Conservation (phyloP, 2,888 invertebrate genomes). For the Notocelia uddmanniana region DNA sequence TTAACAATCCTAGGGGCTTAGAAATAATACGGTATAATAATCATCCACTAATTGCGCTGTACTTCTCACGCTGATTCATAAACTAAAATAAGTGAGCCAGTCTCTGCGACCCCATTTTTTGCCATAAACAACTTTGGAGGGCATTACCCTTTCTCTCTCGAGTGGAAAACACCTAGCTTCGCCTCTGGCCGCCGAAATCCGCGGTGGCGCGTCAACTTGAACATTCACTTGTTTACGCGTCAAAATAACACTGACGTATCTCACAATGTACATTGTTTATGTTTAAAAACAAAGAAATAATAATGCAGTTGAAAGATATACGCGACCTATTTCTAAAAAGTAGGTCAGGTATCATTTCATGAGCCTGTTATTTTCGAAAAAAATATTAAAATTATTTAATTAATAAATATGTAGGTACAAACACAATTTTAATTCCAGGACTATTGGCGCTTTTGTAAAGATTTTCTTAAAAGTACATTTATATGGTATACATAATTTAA, state of each 20-base stretch:
- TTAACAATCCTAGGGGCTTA: slow-evolving; percentile 16
- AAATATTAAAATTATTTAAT: no score
- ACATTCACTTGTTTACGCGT: slow-evolving; percentile 35
- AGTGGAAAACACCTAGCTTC: slow-evolving; percentile 75
- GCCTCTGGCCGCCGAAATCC: slow-evolving; percentile 66
- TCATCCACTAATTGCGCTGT: slow-evolving; percentile 66
- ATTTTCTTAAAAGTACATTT: no score
- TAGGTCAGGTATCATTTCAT: not conserved
- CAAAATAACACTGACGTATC: not conserved
- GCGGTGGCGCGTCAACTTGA: slow-evolving; percentile 48
- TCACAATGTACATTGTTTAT: not conserved
- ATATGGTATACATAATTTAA: no score
- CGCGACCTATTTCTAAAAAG: not conserved
- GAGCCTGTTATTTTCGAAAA: no score
- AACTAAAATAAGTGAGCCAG: slow-evolving; percentile 81
- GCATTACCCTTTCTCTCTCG: slow-evolving; percentile 79
- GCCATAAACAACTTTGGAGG: slow-evolving; percentile 84
- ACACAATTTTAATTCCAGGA: no score
- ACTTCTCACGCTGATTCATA: slow-evolving; percentile 84
- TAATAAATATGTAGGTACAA: no score
- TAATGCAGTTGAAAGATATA: not conserved
- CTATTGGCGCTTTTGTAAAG: no score
- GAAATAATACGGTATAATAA: slow-evolving; percentile 4
- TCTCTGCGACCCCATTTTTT: slow-evolving; percentile 83
- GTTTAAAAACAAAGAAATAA: not conserved